A percentile compares a stretch with the other conserved stretches of the same genome.
These are phyloP conservation scores for Cacoxenus indagator DNA, from an alignment of 2,888 invertebrate genomes.

Conservation along the genomic window DNA sequence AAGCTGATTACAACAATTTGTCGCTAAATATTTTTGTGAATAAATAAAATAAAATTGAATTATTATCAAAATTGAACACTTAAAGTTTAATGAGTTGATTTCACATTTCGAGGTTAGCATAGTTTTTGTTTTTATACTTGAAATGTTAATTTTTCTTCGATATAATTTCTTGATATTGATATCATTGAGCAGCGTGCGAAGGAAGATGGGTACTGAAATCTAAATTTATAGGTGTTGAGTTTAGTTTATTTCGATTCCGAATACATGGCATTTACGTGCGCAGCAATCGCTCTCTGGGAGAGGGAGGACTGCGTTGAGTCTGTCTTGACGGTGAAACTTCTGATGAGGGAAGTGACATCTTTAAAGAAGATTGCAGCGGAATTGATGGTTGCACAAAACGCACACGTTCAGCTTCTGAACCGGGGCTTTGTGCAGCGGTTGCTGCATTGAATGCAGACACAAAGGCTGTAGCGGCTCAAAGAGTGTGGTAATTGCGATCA, in stretches of 20 bases:
- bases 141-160: no score
- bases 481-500: constrained; percentile 89
- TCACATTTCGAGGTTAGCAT: no score
- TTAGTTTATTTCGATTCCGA: constrained; percentile 29
- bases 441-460: constrained; percentile 67
- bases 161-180: not conserved
- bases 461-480: constrained; percentile 75
- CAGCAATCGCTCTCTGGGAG: constrained; percentile 61
- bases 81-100: no score
- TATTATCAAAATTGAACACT: no score
- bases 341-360: constrained; percentile 43
- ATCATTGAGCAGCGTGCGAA: not conserved
- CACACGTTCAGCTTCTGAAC: constrained; percentile 62
- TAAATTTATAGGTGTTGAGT: constrained; percentile 24
- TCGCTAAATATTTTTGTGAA: no score
- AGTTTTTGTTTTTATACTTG: no score
- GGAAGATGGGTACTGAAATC: not conserved
- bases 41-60: no score
- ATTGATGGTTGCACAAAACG: constrained; percentile 66
- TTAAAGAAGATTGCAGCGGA: constrained; percentile 55
- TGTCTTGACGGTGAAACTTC: constrained; percentile 51
- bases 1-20: no score
- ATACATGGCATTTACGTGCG: constrained; percentile 57
- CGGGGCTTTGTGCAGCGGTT: constrained; percentile 48
- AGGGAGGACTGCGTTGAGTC: constrained; percentile 43